phyloP scores from a whole-genome alignment of 1,140 invertebrate species.

The Hypsibius dujardini region DNA sequence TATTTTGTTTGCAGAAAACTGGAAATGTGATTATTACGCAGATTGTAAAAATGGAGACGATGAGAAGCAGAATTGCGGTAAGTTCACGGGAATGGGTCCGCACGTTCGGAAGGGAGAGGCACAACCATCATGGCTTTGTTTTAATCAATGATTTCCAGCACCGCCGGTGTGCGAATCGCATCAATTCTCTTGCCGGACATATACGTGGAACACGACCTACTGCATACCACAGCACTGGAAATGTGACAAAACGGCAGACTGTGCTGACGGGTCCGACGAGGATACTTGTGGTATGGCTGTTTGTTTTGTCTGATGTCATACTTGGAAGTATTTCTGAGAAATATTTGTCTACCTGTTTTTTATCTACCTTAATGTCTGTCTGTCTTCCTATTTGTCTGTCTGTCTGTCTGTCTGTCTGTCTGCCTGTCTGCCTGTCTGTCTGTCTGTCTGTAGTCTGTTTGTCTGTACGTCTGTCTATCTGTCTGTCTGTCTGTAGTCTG shows the following conservation, averaged over 20 bases:
- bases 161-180: conserved; percentile 69
- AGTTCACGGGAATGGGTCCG: neutral
- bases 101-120: neutral
- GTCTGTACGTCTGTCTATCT: too few species aligned
- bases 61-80: neutral
- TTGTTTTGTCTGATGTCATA: conserved; percentile 26
- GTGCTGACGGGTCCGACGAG: conserved; percentile 80
- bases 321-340: conserved; percentile 17
- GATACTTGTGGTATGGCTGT: conserved; percentile 70
- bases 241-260: conserved; percentile 81
- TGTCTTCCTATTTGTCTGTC: too few species aligned
- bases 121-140: conserved; percentile 20
- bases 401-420: too few species aligned
- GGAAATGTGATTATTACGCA: conserved; percentile 14
- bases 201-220: conserved; percentile 80
- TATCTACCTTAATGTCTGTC: neutral
- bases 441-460: too few species aligned
- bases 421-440: too few species aligned
- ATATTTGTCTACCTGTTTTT: neutral
- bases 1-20: neutral
- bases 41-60: conserved; percentile 4
- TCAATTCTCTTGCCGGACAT: conserved; percentile 68
- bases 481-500: too few species aligned
- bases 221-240: conserved; percentile 70
- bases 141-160: conserved; percentile 40